Evolutionary conservation across 2,797 vertebrate species (phyloP), one percentile per base, ranked within the genome.

Genomic region (Diglossa cyanea): DNA sequence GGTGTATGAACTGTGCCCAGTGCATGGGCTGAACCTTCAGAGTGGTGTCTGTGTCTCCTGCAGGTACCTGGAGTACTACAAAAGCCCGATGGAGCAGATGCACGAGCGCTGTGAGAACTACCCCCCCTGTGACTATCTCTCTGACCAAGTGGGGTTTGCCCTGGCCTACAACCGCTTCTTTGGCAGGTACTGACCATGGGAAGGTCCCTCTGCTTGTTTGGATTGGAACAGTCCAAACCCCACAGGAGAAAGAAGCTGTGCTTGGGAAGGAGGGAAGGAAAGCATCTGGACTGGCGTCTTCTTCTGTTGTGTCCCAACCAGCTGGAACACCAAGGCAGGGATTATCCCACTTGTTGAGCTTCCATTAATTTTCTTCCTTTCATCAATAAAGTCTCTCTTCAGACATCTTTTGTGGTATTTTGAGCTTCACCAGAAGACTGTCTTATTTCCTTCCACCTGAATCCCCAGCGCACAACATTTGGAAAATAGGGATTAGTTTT

Each of bases 61-160:
- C 86, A 98, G 97, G 93, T 96, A 96, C 70, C 33, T 20, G 0
- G 94, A 95, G 48, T 62, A 62, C 50, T 82, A 96, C 16, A 97
- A 94, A 74, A 90, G 47, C 18, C 96, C 96, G 2, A 45, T 95
- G 95, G 97, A 98, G 86, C 62, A 94, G 91, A 97, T 96, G 96
- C 98, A 89, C 7, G 98, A 99, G 72, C 98, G 98, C 53, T 99
- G 98, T 86, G 98, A 99, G 94, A 93, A 93, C 53, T 98, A 98
- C 47, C 4, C 97, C 1, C 98, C 94, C 7, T 99, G 98, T 92
- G 98, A 98, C 33, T 37, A 98, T 42, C 98, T 98, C 96, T 98
- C 98, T 60, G 98, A 98, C 90, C 97, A 97, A 4, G 74, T 96
- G 19, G 98, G 98, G 71, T 98, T 99, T 96, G 86, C 98, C 37